Percentiles rank a stretch among this genome's conserved stretches.
These are phyloP conservation scores for Eclectus roratus DNA, from an alignment of 2,113 vertebrate species.

Conservation along the genomic window DNA sequence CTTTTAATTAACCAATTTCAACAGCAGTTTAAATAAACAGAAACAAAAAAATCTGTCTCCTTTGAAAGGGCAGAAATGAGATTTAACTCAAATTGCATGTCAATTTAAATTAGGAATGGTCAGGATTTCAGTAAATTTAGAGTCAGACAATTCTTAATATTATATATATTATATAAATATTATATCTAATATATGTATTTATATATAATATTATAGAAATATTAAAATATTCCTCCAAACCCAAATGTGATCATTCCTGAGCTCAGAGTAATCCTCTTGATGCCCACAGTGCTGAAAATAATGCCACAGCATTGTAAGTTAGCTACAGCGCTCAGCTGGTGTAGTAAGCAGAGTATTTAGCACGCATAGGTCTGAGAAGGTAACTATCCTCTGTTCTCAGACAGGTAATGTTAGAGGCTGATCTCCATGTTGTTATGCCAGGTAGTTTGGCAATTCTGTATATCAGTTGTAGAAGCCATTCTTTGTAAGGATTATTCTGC, in stretches of 20 bases:
- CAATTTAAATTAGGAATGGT: neutral
- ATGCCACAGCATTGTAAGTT: neutral
- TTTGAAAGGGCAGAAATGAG: slow-evolving; percentile 58
- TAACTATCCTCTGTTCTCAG: neutral
- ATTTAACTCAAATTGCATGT: slow-evolving; percentile 36
- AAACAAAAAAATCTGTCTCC: slow-evolving; percentile 54
- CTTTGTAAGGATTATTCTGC: neutral
- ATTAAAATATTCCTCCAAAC: neutral
- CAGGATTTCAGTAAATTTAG: neutral
- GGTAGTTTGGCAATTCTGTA: neutral
- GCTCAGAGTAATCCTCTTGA: neutral
- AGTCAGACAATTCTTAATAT: neutral
- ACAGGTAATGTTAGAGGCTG: neutral
- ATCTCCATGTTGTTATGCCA: neutral
- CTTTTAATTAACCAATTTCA: slow-evolving; percentile 81
- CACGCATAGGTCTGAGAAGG: neutral
- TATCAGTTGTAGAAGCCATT: neutral
- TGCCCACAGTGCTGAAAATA: neutral
- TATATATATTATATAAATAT: neutral
- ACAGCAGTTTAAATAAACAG: slow-evolving; percentile 74
- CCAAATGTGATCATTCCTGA: neutral
- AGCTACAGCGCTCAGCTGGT: neutral
- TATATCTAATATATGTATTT: too few species aligned
- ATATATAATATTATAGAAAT: neutral
- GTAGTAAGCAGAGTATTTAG: neutral